Base-by-base conservation (phyloP, 2,888 invertebrate genomes). In the Mimumesa dahlbomi region DNA sequence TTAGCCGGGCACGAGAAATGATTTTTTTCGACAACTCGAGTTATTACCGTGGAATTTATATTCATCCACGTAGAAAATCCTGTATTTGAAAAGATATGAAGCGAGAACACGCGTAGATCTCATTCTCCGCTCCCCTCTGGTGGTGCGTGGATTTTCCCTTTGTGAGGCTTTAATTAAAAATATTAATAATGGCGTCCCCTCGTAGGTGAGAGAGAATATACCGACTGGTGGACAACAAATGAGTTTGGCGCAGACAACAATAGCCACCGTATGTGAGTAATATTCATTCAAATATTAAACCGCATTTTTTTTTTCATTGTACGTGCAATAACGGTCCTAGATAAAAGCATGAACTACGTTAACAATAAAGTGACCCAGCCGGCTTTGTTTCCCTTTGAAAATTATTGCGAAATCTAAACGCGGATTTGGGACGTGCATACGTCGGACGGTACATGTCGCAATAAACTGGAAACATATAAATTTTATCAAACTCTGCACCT, bases 81-180 rank as follows among this genome's bases (percentile, higher is more conserved):
- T 46, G 42, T 54, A 61, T 58, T 57, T 56, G 16, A 48, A 50
- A 70, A 73, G 66, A 63, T 67, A 74, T 45, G 62, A 67, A 63
- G 72, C 61, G 70, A 63, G 63, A 56, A 73, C 48, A 67, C 36
- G 68, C 64, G 58, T 69, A 76, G 72, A 76, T 72, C 62, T 73
- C 46, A 64, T 64, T 53, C 56, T 38, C 40, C 31, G 58, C 53
- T 40, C 57, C 49, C 58, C 57, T 59, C 19, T 53, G 38, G 56
- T 46, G 63, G 50, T 57, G 66, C 69, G 75, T 63, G 46, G 52
- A 63, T 45, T 58, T 67, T 45, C 66, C 62, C 79, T 84, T 85
- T 85, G 82, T 79, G 77, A 73, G 72, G 81, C 78, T 86, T 86
- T 86, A 85, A 86, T 86, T 85, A 86, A 86, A 86, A 86, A 85